Evolutionary conservation across 2,113 vertebrate genomes (phyloP), one percentile per base, ranked within the genome.

Genomic region (Menidia beryllina): DNA sequence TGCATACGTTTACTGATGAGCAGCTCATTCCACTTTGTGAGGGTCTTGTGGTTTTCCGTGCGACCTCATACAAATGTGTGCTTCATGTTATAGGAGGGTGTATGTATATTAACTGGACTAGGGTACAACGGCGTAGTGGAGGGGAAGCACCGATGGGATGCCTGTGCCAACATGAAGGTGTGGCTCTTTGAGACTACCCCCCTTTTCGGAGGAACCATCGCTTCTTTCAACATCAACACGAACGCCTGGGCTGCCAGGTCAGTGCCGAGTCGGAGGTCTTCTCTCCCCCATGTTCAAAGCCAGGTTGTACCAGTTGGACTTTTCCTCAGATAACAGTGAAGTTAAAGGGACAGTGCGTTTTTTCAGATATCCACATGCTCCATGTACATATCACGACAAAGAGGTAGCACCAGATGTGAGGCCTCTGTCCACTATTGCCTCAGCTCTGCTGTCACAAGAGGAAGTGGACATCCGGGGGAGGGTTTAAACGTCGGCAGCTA

Each of bases 221-320:
- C 91, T 15, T 96, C 97, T 10, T 99, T 99, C 94, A 99, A 99
- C 92, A 98, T 93, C 86, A 99, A 99, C 91, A 99, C 97, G 34
- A 99, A 99, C 0, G 92, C 95, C 26, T 99, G 98, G 98, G 95
- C 95, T 41, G 94, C 97, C 66, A 97, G 96, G 98, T 99, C 48
- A 95, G 95, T 86, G 51, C 12, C 2, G 3, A 47, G 26, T 15
- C 34, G 3, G 20, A 53, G 43, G 7, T 1, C 4, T 13, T 58
- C 60, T 52, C 41, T 19, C 0, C 5, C 45, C 43, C 10, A 2
- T 34, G 36, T n/a, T 36, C 54, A 63, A 39, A 55, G 48, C 10
- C 0, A 4, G 19, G 56, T 5, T 20, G 24, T 67, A 36, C 62
- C 74, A 59, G 79, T 86, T 79, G 76, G 83, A 70, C 75, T 85